Percentiles rank a stretch among this genome's conserved stretches.
Conservation (phyloP, 2,113 vertebrate species). For the Picathartes gymnocephalus region DNA sequence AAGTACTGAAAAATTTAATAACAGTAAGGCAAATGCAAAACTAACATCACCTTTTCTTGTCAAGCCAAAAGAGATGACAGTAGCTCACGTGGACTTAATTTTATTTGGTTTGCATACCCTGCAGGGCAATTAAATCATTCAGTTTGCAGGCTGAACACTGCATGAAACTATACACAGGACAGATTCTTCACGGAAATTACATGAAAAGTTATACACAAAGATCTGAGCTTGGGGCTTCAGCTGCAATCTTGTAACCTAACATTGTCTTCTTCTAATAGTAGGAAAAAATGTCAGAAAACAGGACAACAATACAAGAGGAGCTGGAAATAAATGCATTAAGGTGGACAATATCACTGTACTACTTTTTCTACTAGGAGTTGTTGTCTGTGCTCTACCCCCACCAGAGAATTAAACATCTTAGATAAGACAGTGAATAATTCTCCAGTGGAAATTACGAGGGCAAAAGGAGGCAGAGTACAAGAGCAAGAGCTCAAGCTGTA, state of each 20-base stretch:
- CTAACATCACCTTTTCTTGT: not conserved
- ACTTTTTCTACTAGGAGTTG: not conserved
- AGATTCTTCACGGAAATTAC: not conserved
- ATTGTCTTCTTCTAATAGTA: not conserved
- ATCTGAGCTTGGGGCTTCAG: not conserved
- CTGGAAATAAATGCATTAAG: not conserved
- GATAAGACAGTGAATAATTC: not conserved
- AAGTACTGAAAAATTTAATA: conserved; percentile 21
- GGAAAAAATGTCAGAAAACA: not conserved
- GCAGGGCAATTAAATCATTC: conserved; percentile 7
- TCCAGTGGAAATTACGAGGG: not conserved
- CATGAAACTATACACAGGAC: not conserved
- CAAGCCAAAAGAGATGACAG: conserved; percentile 1
- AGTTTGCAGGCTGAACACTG: not conserved
- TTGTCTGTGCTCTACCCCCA: not conserved
- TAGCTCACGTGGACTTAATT: not conserved
- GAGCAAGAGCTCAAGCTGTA: not conserved
- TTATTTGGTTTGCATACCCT: not conserved
- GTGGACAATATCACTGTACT: not conserved
- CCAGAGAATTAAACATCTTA: not conserved
- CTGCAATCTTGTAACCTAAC: not conserved
- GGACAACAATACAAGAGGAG: not conserved
- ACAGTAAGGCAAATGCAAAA: not conserved
- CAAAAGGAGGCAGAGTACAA: not conserved
- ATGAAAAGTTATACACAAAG: not conserved